Evolutionary conservation across 2,113 vertebrate genomes (phyloP).

Genomic region (Platichthys stellatus): DNA sequence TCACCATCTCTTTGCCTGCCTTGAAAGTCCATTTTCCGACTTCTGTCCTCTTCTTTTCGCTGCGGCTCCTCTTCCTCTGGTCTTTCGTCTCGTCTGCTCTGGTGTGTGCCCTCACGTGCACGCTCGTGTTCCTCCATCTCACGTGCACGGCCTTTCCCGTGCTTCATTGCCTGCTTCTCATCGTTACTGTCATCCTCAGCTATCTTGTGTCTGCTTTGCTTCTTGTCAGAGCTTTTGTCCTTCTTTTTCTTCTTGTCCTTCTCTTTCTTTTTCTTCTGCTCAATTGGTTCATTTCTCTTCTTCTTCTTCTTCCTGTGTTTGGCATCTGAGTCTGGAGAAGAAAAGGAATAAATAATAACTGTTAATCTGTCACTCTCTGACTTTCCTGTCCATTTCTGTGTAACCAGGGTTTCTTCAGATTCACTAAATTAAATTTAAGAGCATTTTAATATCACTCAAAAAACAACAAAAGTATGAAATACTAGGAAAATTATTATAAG

Average conservation of each 20-base stretch:
- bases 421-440: background rate
- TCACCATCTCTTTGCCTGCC: constrained; percentile 24
- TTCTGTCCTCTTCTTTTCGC: constrained; percentile 54
- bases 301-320: constrained; percentile 70
- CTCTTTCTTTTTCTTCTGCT: constrained; percentile 47
- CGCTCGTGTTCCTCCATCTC: constrained; percentile 9
- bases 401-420: background rate
- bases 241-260: constrained; percentile 27
- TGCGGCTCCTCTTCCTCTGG: constrained; percentile 25
- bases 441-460: no score
- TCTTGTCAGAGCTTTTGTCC: constrained; percentile 41
- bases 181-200: constrained; percentile 11
- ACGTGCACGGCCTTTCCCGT: constrained; percentile 22
- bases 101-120: background rate
- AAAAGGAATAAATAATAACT: background rate
- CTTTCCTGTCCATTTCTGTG: background rate
- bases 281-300: constrained; percentile 51
- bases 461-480: no score
- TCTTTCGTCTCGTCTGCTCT: constrained; percentile 36
- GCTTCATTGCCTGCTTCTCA: constrained; percentile 25
- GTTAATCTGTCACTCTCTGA: background rate
- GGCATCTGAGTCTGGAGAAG: constrained; percentile 61
- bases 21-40: constrained; percentile 22
- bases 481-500: no score
- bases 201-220: constrained; percentile 12